Evolutionary conservation across 92 coral and sea anemone species (phyloP).

Genomic region (Ricordea florida): DNA sequence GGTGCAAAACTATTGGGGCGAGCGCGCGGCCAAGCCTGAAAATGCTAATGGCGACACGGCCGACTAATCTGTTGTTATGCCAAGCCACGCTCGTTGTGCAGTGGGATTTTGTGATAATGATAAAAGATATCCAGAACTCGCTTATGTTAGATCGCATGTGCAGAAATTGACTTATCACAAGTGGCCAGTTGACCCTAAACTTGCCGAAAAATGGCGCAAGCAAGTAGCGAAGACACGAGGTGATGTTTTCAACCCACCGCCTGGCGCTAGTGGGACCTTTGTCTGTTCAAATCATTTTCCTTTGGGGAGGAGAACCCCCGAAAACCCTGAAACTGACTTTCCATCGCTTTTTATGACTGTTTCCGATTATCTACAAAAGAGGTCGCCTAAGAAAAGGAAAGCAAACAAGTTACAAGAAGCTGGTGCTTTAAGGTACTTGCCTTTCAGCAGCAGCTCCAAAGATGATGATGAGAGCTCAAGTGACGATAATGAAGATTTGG

Average conservation of each 20-base stretch:
- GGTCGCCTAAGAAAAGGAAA: constrained; percentile 45
- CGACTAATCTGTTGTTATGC: too few relatives aligned
- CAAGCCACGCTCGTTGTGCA: too few relatives aligned
- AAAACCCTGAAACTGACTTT: constrained; percentile 40
- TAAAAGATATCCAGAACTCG: too few relatives aligned
- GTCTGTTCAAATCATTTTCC: constrained; percentile 64
- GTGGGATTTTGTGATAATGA: too few relatives aligned
- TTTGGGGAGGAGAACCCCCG: constrained; percentile 48
- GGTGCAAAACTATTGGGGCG: too few relatives aligned
- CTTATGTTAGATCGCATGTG: too few relatives aligned
- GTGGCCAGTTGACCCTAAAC: constrained; percentile 49
- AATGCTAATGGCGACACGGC: too few relatives aligned
- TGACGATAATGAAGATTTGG: constrained; percentile 9
- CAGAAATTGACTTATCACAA: too few relatives aligned
- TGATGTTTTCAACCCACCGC: constrained; percentile 40
- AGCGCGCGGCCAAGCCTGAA: too few relatives aligned
- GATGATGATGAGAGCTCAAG: neutral
- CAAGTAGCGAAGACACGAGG: constrained; percentile 52
- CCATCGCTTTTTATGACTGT: constrained; percentile 52
- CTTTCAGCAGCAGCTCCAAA: neutral
- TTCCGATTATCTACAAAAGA: constrained; percentile 40
- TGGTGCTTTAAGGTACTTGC: neutral
- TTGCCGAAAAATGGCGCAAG: constrained; percentile 50
- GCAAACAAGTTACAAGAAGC: constrained; percentile 4
- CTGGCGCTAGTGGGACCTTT: constrained; percentile 45